Evolutionary conservation across 1,140 invertebrate genomes (phyloP), one percentile per base, ranked within the genome.

Genomic region (Melanaphis sacchari): DNA sequence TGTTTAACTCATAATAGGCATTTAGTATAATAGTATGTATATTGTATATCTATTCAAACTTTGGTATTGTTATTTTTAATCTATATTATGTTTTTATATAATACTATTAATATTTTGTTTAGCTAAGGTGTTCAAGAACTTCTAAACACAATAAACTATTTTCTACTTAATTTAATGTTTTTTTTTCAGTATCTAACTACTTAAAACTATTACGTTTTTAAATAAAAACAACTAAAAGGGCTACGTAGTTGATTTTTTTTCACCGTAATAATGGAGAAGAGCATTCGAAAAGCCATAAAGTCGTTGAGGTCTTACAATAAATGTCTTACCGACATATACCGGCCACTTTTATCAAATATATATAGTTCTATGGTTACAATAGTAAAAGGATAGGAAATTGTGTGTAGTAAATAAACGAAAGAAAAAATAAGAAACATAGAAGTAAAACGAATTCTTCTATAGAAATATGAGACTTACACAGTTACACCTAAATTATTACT

Each of bases 291-390:
- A 90, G 38, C 89, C 26, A 26, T 90, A 66, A 66, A 40, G 54
- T 41, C 89, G 26, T 89, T 40, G 88, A 22, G 36, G 24, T 90
- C 22, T 66, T 66, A 90, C 52, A 41, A 90, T 90, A 90, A 90
- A 90, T 41, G 52, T 41, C 36, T 90, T 18, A 43, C 38, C 38
- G 38, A 59, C 38, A 66, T 90, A 38, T 11, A 41, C 52, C 54
- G 15, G 26, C 26, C 26, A 90, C 54, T 90, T 90, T 90, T 66
- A 66, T 66, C 21, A 40, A 59, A 40, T 18, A 43, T 31, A 66
- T 43, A 89, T 24, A 38, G 49, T 89, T 38, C 88, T 54, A 1
- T 40, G 9, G 88, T 89, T 89, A 38, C 88, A 89, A 54, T 89
- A 36, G 36, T 22, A 40, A 26, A 24, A 54, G 21, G 18, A 89